Conservation (phyloP, 2,888 invertebrate genomes). For the Sturmia bella region DNA sequence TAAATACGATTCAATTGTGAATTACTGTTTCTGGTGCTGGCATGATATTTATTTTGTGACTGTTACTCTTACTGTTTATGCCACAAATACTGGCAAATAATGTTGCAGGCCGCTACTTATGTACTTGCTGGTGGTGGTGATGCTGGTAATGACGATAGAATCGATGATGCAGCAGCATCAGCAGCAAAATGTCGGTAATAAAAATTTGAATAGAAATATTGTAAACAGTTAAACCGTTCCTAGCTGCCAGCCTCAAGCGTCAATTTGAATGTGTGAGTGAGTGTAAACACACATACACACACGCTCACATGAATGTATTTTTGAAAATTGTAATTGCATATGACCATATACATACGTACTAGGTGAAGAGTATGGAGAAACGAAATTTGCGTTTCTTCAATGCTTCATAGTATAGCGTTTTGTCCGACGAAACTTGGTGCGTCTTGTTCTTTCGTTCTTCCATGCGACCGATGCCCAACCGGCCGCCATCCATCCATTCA, state of each 20-base stretch:
- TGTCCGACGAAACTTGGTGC: neutral
- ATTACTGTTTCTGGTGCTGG: slow-evolving; percentile 56
- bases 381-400: slow-evolving; percentile 22
- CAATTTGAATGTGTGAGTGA: neutral
- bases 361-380: neutral
- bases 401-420: slow-evolving; percentile 10
- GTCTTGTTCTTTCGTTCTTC: slow-evolving; percentile 24
- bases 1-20: slow-evolving; percentile 54
- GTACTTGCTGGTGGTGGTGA: neutral
- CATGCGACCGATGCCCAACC: slow-evolving; percentile 66
- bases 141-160: slow-evolving; percentile 19
- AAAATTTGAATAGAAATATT: slow-evolving; percentile 81
- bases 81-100: slow-evolving; percentile 49
- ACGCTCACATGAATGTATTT: no score
- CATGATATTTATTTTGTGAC: slow-evolving; percentile 52
- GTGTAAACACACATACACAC: neutral
- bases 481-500: slow-evolving; percentile 66
- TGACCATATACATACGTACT: neutral
- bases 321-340: neutral
- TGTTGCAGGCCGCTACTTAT: slow-evolving; percentile 32
- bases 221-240: slow-evolving; percentile 79
- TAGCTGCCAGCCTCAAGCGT: slow-evolving; percentile 69
- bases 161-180: slow-evolving; percentile 20
- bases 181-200: slow-evolving; percentile 73
- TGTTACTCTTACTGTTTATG: slow-evolving; percentile 48